phyloP scores from a whole-genome alignment of 2,113 vertebrate species.

The Synchiropus splendidus region DNA sequence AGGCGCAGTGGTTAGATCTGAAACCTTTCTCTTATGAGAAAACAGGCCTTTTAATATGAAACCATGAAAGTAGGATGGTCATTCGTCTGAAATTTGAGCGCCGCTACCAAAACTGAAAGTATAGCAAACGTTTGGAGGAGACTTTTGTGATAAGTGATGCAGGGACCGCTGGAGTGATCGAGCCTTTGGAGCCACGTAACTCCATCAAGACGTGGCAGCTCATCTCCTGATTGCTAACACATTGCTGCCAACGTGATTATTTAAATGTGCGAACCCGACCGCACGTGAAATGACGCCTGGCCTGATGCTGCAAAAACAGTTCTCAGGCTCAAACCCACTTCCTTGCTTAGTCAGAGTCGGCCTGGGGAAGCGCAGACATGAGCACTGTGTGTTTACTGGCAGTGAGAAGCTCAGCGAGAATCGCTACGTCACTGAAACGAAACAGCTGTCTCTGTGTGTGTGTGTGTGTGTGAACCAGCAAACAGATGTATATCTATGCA shows the following conservation, averaged over 20 bases:
- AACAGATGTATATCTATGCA: not conserved
- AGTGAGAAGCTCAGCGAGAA: constrained; percentile 41
- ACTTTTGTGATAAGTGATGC: constrained; percentile 37
- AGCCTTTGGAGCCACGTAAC: too few species aligned
- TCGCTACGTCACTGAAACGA: constrained; percentile 58
- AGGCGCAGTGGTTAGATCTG: too few species aligned
- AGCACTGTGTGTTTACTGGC: constrained; percentile 52
- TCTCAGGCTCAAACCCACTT: constrained; percentile 57
- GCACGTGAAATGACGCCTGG: constrained; percentile 32
- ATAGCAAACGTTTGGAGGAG: constrained; percentile 15
- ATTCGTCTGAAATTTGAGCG: not conserved
- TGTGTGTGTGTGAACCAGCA: constrained; percentile 29
- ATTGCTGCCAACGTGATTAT: too few species aligned
- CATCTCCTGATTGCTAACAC: too few species aligned
- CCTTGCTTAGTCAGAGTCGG: constrained; percentile 59
- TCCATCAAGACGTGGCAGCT: too few species aligned
- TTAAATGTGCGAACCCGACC: too few species aligned
- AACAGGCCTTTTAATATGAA: too few species aligned
- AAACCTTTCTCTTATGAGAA: too few species aligned
- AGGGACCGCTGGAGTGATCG: too few species aligned
- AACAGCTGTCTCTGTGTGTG: constrained; percentile 51
- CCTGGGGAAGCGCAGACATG: constrained; percentile 34
- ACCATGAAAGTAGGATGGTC: too few species aligned
- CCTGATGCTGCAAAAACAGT: constrained; percentile 26
- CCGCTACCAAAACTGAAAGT: constrained; percentile 14